Base-by-base conservation (phyloP, 2,888 invertebrate species). In the Cistogaster globosa region DNA sequence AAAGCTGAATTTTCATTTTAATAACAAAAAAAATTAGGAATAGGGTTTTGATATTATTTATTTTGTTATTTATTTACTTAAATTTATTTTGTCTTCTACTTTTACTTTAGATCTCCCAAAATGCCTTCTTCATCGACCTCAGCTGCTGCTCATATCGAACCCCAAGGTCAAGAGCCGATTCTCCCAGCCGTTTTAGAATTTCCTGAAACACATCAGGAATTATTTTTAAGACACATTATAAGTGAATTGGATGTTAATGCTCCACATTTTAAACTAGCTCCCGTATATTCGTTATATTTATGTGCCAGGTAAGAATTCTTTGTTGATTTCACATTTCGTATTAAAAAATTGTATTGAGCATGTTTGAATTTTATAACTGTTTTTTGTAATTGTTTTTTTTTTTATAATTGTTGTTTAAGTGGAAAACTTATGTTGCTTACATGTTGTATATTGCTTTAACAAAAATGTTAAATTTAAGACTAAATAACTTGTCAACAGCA, bases 221-320 rank as follows among this genome's bases (percentile, higher is more conserved):
- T 96, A 88, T 98, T 99, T 93, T 94, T 99, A 69, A 96, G 96
- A 84, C 96, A 97, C 57, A 96, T 98, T 87, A 96, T 98, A 90
- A 95, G 96, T 48, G 96, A 98, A 88, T 94, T 98, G 87, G 98
- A 98, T 92, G 97, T 97, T 16, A 96, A 96, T 91, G 95, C 96
- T 82, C 97, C 97, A 14, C 97, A 97, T 88, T 99, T 99, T 93
- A 98, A 98, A 91, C 94, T 99, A 86, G 97, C 99, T 0, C 99
- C 99, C 0, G 98, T 99, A 36, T 99, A 99, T 93, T 97, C 98
- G 2, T 94, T 99, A 32, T 99, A 99, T 93, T 94, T 99, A 91
- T 97, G 98, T 88, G 97, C 98, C 84, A 95, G 97, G 94, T 95
- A 89, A 89, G 87, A 68, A 22, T 16, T 60, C 53, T 55, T 9